Conservation (phyloP, 2,888 invertebrate species). For the Andrena chrysosceles region DNA sequence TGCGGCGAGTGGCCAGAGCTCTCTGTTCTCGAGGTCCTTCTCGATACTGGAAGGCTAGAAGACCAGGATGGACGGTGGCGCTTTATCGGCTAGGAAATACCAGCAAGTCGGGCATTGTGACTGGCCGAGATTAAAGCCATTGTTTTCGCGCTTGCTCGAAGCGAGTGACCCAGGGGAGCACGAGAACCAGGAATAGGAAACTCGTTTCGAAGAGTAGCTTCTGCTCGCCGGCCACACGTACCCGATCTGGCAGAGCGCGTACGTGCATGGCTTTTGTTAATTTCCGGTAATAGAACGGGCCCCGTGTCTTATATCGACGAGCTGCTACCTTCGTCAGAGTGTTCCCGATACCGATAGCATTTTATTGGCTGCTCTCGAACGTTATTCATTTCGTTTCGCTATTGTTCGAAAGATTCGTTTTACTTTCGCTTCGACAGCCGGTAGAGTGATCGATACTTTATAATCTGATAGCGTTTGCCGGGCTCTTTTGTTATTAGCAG, state of each 20-base stretch:
- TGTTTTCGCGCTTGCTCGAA: slow-evolving; percentile 70
- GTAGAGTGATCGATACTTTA: slow-evolving; percentile 38
- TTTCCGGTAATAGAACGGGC: slow-evolving; percentile 58
- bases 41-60: slow-evolving; percentile 40
- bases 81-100: slow-evolving; percentile 71
- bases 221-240: slow-evolving; percentile 43
- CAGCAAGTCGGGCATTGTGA: slow-evolving; percentile 69
- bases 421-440: neutral
- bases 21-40: slow-evolving; percentile 25
- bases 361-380: slow-evolving; percentile 29
- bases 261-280: slow-evolving; percentile 57
- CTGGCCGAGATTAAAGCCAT: slow-evolving; percentile 73
- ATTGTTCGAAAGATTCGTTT: slow-evolving; percentile 35
- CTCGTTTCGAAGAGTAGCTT: slow-evolving; percentile 45
- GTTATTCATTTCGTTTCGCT: slow-evolving; percentile 19
- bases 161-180: slow-evolving; percentile 57
- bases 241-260: neutral
- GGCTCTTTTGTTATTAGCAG: slow-evolving; percentile 8
- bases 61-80: slow-evolving; percentile 40
- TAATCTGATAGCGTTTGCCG: slow-evolving; percentile 23
- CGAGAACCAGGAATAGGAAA: slow-evolving; percentile 55
- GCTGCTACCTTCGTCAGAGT: neutral
- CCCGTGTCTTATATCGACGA: slow-evolving; percentile 30
- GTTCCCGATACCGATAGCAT: neutral
- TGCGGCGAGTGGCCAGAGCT: slow-evolving; percentile 5